Conservation (phyloP, 2,888 invertebrate species). For the Eupithecia inturbata region DNA sequence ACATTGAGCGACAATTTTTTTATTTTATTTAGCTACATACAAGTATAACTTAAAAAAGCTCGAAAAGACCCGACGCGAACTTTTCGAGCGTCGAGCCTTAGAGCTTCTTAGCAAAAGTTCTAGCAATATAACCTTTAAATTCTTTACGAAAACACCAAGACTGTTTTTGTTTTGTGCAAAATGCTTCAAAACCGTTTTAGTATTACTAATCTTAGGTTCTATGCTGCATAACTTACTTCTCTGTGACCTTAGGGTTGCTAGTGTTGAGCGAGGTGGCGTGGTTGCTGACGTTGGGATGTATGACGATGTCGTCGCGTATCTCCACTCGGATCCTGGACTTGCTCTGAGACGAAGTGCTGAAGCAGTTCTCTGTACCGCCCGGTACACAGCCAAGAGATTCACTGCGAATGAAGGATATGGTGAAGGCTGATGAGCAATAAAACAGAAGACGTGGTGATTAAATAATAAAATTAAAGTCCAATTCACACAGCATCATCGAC, state of each 20-base stretch:
- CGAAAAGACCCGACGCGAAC: too few relatives aligned
- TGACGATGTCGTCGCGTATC: slow-evolving; percentile 86
- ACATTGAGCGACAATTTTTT: too few relatives aligned
- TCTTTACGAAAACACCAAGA: not conserved
- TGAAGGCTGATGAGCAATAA: not conserved
- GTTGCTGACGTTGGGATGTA: slow-evolving; percentile 83
- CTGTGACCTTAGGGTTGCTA: slow-evolving; percentile 52
- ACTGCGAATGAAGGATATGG: slow-evolving; percentile 51
- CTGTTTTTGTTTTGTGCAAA: not conserved
- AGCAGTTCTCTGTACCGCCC: slow-evolving; percentile 83
- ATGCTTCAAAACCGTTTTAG: not conserved
- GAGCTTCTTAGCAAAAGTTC: not conserved
- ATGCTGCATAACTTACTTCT: slow-evolving; percentile 55
- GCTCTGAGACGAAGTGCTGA: slow-evolving; percentile 90
- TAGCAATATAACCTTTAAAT: not conserved
- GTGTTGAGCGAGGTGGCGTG: slow-evolving; percentile 65
- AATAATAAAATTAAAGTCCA: too few relatives aligned
- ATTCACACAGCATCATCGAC: too few relatives aligned
- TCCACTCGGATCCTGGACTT: slow-evolving; percentile 93
- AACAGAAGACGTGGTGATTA: too few relatives aligned
- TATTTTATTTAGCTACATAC: too few relatives aligned
- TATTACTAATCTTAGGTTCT: not conserved
- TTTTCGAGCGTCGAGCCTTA: not conserved
- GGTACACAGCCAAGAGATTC: slow-evolving; percentile 81
- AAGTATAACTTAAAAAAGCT: too few relatives aligned